Percentiles rank a stretch among this genome's conserved stretches.
Conservation (phyloP, 2,113 vertebrate genomes). For the Columba janthina region DNA sequence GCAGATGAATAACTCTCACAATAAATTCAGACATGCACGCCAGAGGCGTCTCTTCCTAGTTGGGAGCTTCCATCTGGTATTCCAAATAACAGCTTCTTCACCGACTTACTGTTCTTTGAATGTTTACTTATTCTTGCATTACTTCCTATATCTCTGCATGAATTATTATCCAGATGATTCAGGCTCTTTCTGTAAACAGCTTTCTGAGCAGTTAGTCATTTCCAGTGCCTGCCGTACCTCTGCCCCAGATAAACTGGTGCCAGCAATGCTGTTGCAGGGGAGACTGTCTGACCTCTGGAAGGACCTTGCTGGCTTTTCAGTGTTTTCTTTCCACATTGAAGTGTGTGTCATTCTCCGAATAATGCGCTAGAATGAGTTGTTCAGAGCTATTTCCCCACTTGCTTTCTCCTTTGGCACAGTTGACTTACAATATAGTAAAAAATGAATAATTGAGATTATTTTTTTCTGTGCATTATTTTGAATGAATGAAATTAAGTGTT, state of each 20-base stretch:
- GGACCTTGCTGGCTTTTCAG: background rate
- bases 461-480: background rate
- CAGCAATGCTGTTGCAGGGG: background rate
- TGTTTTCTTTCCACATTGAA: background rate
- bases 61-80: rapidly evolving
- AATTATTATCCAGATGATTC: background rate
- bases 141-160: background rate
- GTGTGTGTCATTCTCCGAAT: background rate
- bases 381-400: background rate
- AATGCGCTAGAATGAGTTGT: background rate
- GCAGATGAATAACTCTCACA: background rate
- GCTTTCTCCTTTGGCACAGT: background rate
- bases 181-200: background rate
- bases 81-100: background rate
- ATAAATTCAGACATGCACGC: background rate
- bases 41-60: background rate
- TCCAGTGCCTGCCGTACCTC: background rate
- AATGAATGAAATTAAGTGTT: background rate
- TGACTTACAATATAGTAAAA: background rate
- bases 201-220: background rate
- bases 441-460: background rate
- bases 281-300: background rate
- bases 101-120: background rate
- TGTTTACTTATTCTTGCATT: background rate
- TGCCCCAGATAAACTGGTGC: background rate